Conservation (phyloP, 1,140 invertebrate genomes). For the Maniola jurtina region DNA sequence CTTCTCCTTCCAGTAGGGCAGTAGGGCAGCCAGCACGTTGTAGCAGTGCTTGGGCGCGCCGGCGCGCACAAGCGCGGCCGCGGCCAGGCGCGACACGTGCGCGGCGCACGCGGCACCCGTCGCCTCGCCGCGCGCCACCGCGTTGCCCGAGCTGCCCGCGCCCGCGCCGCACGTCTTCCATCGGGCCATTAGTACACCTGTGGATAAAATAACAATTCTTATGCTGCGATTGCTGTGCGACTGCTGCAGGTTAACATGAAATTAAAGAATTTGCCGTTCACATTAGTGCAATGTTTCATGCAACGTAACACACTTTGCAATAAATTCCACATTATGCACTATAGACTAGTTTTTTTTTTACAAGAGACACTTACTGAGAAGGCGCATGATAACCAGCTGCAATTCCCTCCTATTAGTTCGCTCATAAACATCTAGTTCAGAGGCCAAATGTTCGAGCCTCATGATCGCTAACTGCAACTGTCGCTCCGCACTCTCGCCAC, state of each 20-base stretch:
- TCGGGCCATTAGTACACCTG: slow-evolving; percentile 88
- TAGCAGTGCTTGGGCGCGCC: slow-evolving; percentile 92
- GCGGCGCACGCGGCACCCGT: slow-evolving; percentile 83
- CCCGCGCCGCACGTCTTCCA: slow-evolving; percentile 79
- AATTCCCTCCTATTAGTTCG: slow-evolving; percentile 58
- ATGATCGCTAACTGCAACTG: slow-evolving; percentile 91
- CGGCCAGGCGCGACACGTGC: slow-evolving; percentile 90
- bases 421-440: slow-evolving; percentile 83
- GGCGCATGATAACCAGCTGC: slow-evolving; percentile 65
- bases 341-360: no score
- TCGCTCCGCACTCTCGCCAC: slow-evolving; percentile 42
- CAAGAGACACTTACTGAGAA: slow-evolving; percentile 72
- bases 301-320: no score
- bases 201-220: not conserved
- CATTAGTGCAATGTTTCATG: no score
- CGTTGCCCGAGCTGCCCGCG: slow-evolving; percentile 31
- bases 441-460: slow-evolving; percentile 86
- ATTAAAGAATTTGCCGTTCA: no score
- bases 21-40: slow-evolving; percentile 86
- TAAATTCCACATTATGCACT: no score
- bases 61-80: slow-evolving; percentile 87
- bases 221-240: no score
- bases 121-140: slow-evolving; percentile 39
- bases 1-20: slow-evolving; percentile 89
- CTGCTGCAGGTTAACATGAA: no score